Evolutionary conservation across 2,113 vertebrate species (phyloP).

Genomic region (Calidris pugnax): DNA sequence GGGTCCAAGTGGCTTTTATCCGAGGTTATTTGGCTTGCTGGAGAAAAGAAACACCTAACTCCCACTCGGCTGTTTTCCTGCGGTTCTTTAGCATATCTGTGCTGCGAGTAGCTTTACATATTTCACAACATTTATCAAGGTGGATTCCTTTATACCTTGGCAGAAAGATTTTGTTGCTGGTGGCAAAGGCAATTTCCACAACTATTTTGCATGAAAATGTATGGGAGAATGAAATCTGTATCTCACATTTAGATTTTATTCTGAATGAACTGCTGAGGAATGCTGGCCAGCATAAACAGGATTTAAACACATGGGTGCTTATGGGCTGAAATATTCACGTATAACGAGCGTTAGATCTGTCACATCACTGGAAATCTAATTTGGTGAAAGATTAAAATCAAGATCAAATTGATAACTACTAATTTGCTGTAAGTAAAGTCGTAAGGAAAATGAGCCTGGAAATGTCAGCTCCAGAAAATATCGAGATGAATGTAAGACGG

Average conservation of each 20-base stretch:
- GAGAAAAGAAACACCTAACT: constrained; percentile 24
- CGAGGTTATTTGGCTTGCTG: constrained; percentile 29
- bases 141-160: constrained; percentile 4
- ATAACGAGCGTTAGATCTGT: constrained; percentile 10
- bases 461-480: constrained; percentile 51
- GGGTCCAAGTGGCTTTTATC: constrained; percentile 27
- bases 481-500: constrained; percentile 25
- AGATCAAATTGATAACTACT: constrained; percentile 53
- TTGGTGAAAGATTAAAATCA: constrained; percentile 51
- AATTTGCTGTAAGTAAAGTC: constrained; percentile 54
- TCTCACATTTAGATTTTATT: constrained; percentile 35
- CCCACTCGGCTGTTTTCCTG: neutral
- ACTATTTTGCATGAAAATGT: constrained; percentile 18
- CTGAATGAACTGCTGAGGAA: neutral
- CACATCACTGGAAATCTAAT: constrained; percentile 39
- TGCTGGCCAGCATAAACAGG: constrained; percentile 17
- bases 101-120: constrained; percentile 35
- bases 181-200: constrained; percentile 27
- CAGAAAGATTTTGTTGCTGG: constrained; percentile 23
- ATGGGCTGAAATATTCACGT: constrained; percentile 12
- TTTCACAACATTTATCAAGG: constrained; percentile 34
- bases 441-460: constrained; percentile 38
- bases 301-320: neutral
- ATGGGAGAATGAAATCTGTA: constrained; percentile 7
- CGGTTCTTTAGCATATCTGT: neutral